Evolutionary conservation across 2,113 vertebrate genomes (phyloP).

Genomic region (Ptyas mucosa): DNA sequence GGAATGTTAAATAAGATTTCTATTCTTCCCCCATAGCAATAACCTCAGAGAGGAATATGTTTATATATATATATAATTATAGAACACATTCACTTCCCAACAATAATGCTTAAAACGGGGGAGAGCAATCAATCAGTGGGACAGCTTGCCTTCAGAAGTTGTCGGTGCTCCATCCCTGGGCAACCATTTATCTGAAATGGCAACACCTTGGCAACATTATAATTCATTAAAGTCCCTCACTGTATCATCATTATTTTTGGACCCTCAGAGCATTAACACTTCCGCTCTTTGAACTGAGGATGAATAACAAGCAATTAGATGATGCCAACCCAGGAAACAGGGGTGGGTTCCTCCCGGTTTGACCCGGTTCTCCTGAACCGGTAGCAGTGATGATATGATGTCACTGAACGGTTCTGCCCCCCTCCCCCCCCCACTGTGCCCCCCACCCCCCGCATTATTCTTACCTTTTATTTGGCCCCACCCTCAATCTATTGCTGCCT

Average conservation of each 20-base stretch:
- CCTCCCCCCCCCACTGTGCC: too few relatives aligned
- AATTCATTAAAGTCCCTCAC: conserved; percentile 17
- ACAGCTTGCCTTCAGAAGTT: background rate
- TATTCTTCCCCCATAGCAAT: background rate
- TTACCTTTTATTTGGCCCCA: too few relatives aligned
- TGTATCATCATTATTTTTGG: conserved; percentile 12
- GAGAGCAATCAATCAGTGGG: too few relatives aligned
- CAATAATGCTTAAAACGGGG: background rate
- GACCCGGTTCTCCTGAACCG: too few relatives aligned
- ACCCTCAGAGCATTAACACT: conserved; percentile 22
- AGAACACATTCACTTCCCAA: conserved; percentile 11
- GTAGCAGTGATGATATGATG: too few relatives aligned
- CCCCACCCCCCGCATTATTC: too few relatives aligned
- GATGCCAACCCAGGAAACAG: background rate
- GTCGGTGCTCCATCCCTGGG: background rate
- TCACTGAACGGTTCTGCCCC: too few relatives aligned
- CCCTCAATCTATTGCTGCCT: too few relatives aligned
- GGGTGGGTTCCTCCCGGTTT: too few relatives aligned
- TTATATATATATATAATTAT: too few relatives aligned
- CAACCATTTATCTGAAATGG: background rate
- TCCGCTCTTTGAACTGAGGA: conserved; percentile 15
- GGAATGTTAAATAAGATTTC: background rate
- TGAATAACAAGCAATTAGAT: conserved; percentile 35
- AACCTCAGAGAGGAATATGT: background rate
- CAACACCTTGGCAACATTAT: background rate